phyloP scores from a whole-genome alignment of 2,888 invertebrate species.

The Hoplodrina ambigua region DNA sequence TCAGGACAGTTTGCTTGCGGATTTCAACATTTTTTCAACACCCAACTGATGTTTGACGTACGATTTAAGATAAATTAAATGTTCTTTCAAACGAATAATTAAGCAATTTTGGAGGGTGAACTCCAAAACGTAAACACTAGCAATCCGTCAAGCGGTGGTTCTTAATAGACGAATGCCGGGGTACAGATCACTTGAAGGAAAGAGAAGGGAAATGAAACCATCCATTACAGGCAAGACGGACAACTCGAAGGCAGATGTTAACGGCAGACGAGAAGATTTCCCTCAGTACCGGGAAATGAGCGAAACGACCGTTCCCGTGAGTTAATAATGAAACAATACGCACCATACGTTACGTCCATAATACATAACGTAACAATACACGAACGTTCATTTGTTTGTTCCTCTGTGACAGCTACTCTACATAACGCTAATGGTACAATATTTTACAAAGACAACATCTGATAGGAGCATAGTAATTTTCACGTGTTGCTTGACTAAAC shows the following conservation, averaged over 20 bases:
- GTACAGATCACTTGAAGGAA: slow-evolving; percentile 53
- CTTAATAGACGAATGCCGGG: slow-evolving; percentile 55
- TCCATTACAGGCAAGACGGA: slow-evolving; percentile 62
- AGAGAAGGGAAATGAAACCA: slow-evolving; percentile 65
- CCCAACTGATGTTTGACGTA: slow-evolving; percentile 70
- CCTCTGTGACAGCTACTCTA: slow-evolving; percentile 44
- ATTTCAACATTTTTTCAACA: slow-evolving; percentile 76
- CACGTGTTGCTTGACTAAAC: slow-evolving; percentile 52
- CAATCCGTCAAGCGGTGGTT: slow-evolving; percentile 59
- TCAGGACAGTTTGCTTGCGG: slow-evolving; percentile 84
- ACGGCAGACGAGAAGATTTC: slow-evolving; percentile 49
- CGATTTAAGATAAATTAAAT: slow-evolving; percentile 60
- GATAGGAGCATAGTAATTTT: slow-evolving; percentile 56
- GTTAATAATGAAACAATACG: slow-evolving; percentile 59
- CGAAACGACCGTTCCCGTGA: slow-evolving; percentile 29
- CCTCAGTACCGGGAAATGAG: slow-evolving; percentile 49
- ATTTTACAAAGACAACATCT: slow-evolving; percentile 59
- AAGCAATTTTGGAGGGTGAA: slow-evolving; percentile 43
- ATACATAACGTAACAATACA: slow-evolving; percentile 36
- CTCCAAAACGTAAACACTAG: slow-evolving; percentile 56
- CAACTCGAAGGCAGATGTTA: slow-evolving; percentile 46
- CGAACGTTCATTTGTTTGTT: slow-evolving; percentile 60
- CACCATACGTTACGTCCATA: slow-evolving; percentile 35
- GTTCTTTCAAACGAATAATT: slow-evolving; percentile 53
- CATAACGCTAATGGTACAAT: slow-evolving; percentile 61